A percentile compares a stretch with the other conserved stretches of the same genome.
Conservation (phyloP, 2,797 vertebrate species). For the Spea hammondii region DNA sequence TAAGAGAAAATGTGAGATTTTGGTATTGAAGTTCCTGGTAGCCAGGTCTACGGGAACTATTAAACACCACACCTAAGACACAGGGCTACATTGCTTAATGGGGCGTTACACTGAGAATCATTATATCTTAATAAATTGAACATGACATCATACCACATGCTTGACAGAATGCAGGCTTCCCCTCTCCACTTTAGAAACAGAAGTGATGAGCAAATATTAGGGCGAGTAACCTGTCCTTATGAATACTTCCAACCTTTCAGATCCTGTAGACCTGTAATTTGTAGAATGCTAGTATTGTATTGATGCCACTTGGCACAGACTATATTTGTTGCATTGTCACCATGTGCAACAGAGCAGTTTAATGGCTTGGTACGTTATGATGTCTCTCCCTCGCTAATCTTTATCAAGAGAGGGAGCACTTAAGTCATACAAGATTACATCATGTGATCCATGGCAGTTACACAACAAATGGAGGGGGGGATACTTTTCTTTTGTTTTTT, state of each 20-base stretch:
- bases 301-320: constrained; percentile 7
- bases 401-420: constrained; percentile 2
- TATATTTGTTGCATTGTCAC: background rate
- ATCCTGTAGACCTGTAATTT: background rate
- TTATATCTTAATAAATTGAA: no score
- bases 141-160: no score
- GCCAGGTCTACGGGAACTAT: no score
- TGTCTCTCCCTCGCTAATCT: background rate
- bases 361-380: background rate
- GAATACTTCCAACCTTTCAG: background rate
- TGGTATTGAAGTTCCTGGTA: no score
- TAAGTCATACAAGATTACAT: background rate
- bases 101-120: no score
- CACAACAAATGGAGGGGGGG: background rate
- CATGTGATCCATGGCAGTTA: background rate
- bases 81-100: no score
- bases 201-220: no score
- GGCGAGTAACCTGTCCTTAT: no score
- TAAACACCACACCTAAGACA: no score
- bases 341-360: background rate
- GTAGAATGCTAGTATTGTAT: background rate
- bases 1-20: no score
- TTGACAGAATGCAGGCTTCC: no score
- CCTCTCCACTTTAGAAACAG: no score
- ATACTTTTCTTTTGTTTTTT: background rate